Evolutionary conservation across 2,888 invertebrate genomes (phyloP).

Genomic region (Agrochola macilenta): DNA sequence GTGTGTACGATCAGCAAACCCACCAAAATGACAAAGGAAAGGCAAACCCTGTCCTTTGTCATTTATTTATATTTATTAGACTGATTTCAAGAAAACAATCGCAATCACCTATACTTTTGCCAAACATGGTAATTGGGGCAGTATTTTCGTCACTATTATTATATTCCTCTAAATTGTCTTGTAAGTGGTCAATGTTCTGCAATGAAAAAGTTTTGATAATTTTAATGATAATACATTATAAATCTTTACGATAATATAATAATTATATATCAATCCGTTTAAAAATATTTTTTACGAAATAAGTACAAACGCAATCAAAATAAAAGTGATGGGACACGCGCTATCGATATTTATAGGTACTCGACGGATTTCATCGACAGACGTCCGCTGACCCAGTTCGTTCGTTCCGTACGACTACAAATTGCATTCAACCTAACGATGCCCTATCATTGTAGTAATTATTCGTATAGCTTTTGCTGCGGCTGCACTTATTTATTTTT

Average conservation of each 20-base stretch:
- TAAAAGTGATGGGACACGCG: slow-evolving; percentile 57
- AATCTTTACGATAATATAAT: not conserved
- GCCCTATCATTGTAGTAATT: slow-evolving; percentile 59
- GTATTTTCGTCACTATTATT: too few species aligned
- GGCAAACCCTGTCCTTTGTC: too few species aligned
- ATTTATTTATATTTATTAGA: too few species aligned
- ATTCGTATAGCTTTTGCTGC: slow-evolving; percentile 33
- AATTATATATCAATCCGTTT: too few species aligned
- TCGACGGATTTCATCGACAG: slow-evolving; percentile 52
- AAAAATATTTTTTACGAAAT: not conserved
- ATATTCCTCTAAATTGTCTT: not conserved
- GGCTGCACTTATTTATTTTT: slow-evolving; percentile 19
- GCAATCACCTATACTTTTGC: not conserved
- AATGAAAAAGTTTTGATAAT: not conserved
- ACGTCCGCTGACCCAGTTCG: slow-evolving; percentile 62
- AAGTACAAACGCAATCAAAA: slow-evolving; percentile 33
- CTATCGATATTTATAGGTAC: slow-evolving; percentile 45
- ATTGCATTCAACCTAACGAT: slow-evolving; percentile 60
- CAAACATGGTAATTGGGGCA: not conserved
- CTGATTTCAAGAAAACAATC: not conserved
- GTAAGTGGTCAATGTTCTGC: not conserved
- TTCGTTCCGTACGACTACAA: slow-evolving; percentile 54
- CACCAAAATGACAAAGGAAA: too few species aligned
- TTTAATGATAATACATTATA: too few species aligned
- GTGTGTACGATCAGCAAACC: too few species aligned